A percentile compares a stretch with the other conserved stretches of the same genome.
Evolutionary conservation across 1,140 invertebrate species (phyloP).

Genomic region (Mylabris phalerata): DNA sequence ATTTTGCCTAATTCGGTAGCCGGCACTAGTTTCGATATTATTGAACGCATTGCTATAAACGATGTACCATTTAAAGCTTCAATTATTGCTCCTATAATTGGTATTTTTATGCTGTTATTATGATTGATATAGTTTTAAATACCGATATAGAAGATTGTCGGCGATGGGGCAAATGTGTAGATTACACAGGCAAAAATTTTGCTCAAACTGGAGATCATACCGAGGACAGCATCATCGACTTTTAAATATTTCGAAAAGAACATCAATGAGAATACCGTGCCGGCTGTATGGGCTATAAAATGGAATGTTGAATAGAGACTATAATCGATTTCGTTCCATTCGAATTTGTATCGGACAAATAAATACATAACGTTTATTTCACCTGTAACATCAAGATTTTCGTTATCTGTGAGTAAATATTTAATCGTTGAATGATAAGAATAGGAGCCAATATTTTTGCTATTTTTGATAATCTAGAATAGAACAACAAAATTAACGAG

Average conservation of each 20-base stretch:
- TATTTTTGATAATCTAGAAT: too few species aligned
- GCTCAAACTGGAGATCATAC: conserved; percentile 66
- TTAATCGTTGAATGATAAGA: too few species aligned
- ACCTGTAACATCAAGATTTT: conserved; percentile 20
- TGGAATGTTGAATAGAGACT: conserved; percentile 36
- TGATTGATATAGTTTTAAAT: conserved; percentile 20
- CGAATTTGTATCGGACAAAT: conserved; percentile 32
- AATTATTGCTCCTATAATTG: conserved; percentile 56
- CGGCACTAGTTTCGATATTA: conserved; percentile 67
- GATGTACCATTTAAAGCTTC: conserved; percentile 71
- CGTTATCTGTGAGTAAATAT: neutral
- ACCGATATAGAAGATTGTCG: conserved; percentile 70
- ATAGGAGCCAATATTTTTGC: too few species aligned
- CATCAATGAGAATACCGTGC: conserved; percentile 65
- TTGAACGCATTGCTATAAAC: conserved; percentile 70
- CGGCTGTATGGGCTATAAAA: conserved; percentile 43
- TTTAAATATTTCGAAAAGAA: conserved; percentile 69
- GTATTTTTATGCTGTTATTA: neutral
- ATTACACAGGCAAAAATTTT: conserved; percentile 69
- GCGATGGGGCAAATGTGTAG: conserved; percentile 68
- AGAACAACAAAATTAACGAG: too few species aligned
- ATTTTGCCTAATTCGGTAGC: conserved; percentile 68
- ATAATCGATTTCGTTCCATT: conserved; percentile 35
- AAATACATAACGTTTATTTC: conserved; percentile 36
- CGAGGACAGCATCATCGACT: conserved; percentile 69